A percentile compares a stretch with the other conserved stretches of the same genome.
phyloP scores from a whole-genome alignment of 2,113 vertebrate species.

The Cacatua alba region DNA sequence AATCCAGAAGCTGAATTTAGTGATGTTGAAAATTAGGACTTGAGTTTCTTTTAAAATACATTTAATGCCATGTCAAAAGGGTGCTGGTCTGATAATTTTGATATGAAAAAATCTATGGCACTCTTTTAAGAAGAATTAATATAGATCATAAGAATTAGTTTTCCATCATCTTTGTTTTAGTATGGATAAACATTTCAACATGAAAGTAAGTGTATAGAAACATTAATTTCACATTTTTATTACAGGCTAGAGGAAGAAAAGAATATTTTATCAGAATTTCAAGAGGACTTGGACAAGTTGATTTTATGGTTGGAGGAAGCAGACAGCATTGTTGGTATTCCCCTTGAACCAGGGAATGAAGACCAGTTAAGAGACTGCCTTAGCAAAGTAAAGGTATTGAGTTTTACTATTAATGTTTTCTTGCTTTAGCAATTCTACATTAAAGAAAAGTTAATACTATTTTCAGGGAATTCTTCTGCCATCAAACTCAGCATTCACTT shows the following conservation, averaged over 20 bases:
- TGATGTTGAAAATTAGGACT: not conserved
- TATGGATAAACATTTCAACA: not conserved
- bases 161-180: not conserved
- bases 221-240: not conserved
- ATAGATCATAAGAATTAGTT: not conserved
- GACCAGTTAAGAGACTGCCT: constrained; percentile 86
- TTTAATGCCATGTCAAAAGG: not conserved
- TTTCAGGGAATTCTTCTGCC: not conserved
- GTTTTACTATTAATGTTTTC: not conserved
- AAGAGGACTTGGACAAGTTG: constrained; percentile 86
- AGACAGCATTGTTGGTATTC: constrained; percentile 70
- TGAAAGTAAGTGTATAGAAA: not conserved
- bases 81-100: not conserved
- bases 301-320: constrained; percentile 88
- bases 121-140: not conserved
- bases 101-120: not conserved
- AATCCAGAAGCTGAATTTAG: not conserved
- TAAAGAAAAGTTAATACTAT: not conserved
- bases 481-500: not conserved
- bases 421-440: not conserved
- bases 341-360: constrained; percentile 83
- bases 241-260: constrained; percentile 86
- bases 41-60: not conserved
- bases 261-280: constrained; percentile 79
- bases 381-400: constrained; percentile 89